These are phyloP conservation scores for Ctenosaura bakeri DNA, from an alignment of 2,797 vertebrate genomes.

Conservation along the genomic window DNA sequence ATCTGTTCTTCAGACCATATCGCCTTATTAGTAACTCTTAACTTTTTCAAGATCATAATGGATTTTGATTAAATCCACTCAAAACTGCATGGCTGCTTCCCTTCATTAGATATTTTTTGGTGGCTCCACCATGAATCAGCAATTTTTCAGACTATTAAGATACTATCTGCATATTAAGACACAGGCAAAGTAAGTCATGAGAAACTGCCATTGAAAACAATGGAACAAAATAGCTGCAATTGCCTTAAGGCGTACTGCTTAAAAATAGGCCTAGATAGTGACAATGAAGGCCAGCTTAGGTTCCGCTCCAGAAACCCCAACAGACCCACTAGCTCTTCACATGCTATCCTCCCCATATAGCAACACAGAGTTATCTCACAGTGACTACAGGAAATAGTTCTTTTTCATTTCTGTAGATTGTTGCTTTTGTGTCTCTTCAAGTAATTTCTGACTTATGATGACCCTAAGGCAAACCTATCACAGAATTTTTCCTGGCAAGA, in stretches of 20 bases:
- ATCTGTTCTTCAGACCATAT: conserved; percentile 49
- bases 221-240: neutral
- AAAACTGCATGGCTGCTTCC: neutral
- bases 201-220: neutral
- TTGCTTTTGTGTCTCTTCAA: no score
- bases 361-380: neutral
- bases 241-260: neutral
- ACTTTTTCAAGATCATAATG: conserved; percentile 2
- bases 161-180: neutral
- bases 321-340: neutral
- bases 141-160: neutral
- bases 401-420: neutral
- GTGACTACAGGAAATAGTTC: neutral
- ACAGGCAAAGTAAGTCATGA: conserved; percentile 11
- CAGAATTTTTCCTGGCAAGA: no score
- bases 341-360: neutral
- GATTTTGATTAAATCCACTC: conserved; percentile 14
- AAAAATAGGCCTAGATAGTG: neutral
- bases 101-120: neutral
- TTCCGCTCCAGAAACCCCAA: neutral
- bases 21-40: conserved; percentile 38
- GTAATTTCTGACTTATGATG: no score
- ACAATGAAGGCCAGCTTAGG: neutral
- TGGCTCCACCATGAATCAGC: neutral
- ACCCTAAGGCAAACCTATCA: no score